phyloP scores from a whole-genome alignment of 2,797 vertebrate genomes.

The Cuculus canorus region DNA sequence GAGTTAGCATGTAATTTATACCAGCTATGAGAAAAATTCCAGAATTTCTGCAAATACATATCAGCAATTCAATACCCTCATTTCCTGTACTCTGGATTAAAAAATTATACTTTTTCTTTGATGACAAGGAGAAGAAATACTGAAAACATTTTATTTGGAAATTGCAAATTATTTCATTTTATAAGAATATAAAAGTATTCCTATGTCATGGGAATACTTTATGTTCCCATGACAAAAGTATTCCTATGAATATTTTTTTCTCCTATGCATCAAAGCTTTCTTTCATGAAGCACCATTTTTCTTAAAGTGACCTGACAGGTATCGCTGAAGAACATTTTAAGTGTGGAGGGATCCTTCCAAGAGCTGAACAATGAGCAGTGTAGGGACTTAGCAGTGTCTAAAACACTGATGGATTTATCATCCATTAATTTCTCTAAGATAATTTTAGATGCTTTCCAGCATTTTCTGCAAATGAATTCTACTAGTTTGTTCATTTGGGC shows the following conservation, averaged over 20 bases:
- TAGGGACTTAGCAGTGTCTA: background rate
- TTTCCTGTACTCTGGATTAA: background rate
- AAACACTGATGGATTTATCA: background rate
- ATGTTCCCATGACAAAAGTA: too few relatives aligned
- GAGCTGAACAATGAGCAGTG: background rate
- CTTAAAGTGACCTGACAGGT: background rate
- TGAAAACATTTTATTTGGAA: background rate
- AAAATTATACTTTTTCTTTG: background rate
- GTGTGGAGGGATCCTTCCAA: background rate
- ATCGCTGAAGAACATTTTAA: background rate
- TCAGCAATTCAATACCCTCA: background rate
- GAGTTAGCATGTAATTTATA: background rate
- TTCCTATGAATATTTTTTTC: too few relatives aligned
- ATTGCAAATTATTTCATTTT: background rate
- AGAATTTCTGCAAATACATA: background rate
- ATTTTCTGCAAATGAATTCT: background rate
- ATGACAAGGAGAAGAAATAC: background rate
- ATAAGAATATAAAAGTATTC: background rate
- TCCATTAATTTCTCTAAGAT: background rate
- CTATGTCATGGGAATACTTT: too few relatives aligned
- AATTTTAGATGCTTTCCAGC: background rate
- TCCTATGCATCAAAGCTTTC: background rate
- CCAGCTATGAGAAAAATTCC: background rate
- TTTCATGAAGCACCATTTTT: background rate
- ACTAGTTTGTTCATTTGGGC: background rate